Evolutionary conservation across 2,888 invertebrate genomes (phyloP), one percentile per base, ranked within the genome.

Genomic region (Eupithecia subfuscata): DNA sequence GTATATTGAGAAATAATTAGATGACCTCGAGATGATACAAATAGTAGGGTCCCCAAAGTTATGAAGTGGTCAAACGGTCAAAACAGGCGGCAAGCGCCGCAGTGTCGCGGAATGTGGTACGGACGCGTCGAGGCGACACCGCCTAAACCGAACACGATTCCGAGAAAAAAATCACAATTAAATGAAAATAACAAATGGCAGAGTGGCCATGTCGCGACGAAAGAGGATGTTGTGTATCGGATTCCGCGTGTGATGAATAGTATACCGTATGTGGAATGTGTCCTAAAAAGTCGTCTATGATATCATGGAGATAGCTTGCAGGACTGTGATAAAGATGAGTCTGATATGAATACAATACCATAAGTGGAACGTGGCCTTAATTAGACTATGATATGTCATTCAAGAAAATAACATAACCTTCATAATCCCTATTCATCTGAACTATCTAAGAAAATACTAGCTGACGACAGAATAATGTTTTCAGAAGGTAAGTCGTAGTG

Each of bases 101-200:
- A 80, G 79, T 87, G 92, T 87, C 93, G 93, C 86, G 93, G 93
- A 93, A 93, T 93, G 93, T 86, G 90, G 90, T 86, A 86, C 86
- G 86, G 87, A 86, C 88, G 88, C 88, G 87, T 83, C 86, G 84
- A 84, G 83, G 83, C 87, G 88, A 89, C 90, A 88, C 86, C 86
- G 85, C 86, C 89, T 86, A 88, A 89, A 75, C 72, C 77, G 73
- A 77, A 88, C 89, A 85, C 85, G 88, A 89, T 91, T 90, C 90
- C 83, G 85, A 88, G 89, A 87, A 90, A 86, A 85, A 87, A 84
- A 76, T 80, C 77, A 82, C 79, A 81, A 85, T 84, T 85, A 85
- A 85, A 86, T 83, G 82, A 84, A 84, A 86, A 87, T 86, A 87
- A 87, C 84, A 86, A 88, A 86, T 83, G 85, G 83, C 84, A 80